Evolutionary conservation across 2,797 vertebrate species (phyloP).

Genomic region (Trichosurus vulpecula): DNA sequence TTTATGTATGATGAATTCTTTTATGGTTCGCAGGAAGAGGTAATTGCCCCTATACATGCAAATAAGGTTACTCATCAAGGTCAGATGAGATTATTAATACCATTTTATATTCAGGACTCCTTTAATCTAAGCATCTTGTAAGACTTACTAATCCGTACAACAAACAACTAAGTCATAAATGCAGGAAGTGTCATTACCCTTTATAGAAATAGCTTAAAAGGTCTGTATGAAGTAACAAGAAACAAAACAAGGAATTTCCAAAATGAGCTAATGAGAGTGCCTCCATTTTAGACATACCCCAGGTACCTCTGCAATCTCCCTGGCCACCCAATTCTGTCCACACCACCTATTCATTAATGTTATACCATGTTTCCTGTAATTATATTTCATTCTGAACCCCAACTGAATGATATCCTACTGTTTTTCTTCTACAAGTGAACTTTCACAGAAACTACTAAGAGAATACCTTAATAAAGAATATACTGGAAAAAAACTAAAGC

Average conservation of each 20-base stretch:
- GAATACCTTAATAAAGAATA: slow-evolving; percentile 1
- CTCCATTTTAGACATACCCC: not conserved
- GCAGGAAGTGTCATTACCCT: not conserved
- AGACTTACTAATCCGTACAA: slow-evolving; percentile 25
- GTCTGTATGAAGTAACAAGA: not conserved
- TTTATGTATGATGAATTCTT: not conserved
- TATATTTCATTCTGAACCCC: not conserved
- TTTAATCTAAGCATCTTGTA: slow-evolving; percentile 44
- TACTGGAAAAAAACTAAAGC: slow-evolving; percentile 21
- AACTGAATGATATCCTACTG: not conserved
- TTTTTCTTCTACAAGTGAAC: not conserved
- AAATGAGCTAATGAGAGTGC: not conserved
- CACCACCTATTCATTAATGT: not conserved
- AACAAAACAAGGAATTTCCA: not conserved
- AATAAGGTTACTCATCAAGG: not conserved
- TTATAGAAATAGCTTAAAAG: not conserved
- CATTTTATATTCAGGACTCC: slow-evolving; percentile 26
- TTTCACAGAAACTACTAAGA: slow-evolving; percentile 36
- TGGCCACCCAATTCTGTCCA: not conserved
- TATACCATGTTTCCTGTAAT: not conserved
- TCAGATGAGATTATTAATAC: slow-evolving; percentile 13
- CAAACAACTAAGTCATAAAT: slow-evolving; percentile 17
- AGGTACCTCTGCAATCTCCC: not conserved
- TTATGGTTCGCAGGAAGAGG: slow-evolving; percentile 11
- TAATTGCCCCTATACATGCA: not conserved